Base-by-base conservation (phyloP, 2,113 vertebrate genomes). In the Lethenteron camtschaticum region DNA sequence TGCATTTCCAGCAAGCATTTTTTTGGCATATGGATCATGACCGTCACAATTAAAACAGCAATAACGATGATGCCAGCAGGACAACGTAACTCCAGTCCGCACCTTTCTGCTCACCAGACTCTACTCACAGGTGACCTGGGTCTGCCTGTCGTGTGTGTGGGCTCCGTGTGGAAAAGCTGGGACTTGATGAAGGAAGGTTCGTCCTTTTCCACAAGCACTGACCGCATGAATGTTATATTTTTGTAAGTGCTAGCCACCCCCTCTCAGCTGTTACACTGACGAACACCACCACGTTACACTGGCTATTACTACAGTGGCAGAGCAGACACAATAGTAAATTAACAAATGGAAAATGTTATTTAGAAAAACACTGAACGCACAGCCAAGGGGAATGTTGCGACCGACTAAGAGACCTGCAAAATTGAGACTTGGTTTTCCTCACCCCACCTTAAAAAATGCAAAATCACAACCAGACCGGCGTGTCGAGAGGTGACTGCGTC, bases 131-230 rank as follows among this genome's bases (percentile, higher is more conserved):
- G 82, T 0, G 77, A 83, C 11, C 75, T 77, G 13, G 88, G 89
- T 8, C 78, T 95, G 55, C 86, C 87, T n/a, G 82, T 96, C 68
- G 74, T 96, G 60, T 92, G 88, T n/a, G 89, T 85, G 73, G 89
- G 92, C 56, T 88, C 88, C 0, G 92, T 96, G 71, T 96, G 90
- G 92, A 85, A 81, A 55, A 96, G 90, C 81, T 96, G 90, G 90
- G 80, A 89, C 10, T 77, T 84, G 11, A 76, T 95, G 74, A 84
- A 76, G 75, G 76, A 79, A 68, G 87, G 89, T 89, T 73, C 82
- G 83, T 2, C 4, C 41, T 41, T 41, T 41, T 41, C 41, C 41
- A 41, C 41, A 41, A 41, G 41, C 6, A 41, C 41, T 7, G 41
- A 41, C 41, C 41, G 1, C 41, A 41, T 41, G 41, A 41, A 41